Evolutionary conservation across 2,797 vertebrate species (phyloP), one percentile per base, ranked within the genome.

Genomic region (Distichodus sexfasciatus): DNA sequence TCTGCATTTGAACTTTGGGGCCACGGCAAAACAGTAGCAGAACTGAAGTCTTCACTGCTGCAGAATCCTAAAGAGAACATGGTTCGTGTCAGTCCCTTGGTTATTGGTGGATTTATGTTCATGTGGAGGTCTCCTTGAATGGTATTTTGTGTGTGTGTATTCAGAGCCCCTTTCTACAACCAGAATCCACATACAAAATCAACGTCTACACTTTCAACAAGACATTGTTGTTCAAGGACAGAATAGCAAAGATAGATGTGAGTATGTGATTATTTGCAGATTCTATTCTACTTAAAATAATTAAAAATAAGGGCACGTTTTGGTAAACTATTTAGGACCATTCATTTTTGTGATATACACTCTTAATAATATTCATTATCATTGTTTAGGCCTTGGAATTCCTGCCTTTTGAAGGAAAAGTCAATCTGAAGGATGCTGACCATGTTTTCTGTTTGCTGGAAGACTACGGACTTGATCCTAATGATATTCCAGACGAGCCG

Each of bases 1-100:
- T 98, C 96, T 74, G 78, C 95, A 59, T 98, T 98, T 94, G 97
- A 99, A 68, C 87, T 99, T 0, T 99, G 97, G 97, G 96, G 96
- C 71, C 91, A 94, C 63, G 97, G 97, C 76, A 85, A 64, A 69
- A 95, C 93, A 64, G 80, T 84, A 0, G 82, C 83, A 29, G 94
- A 98, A 40, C 91, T 99, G 65, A 91, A 87, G 83, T 81, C 80
- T 19, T 97, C 97, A 68, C 81, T 99, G 70, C 86, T 91, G 85
- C 91, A 47, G 38, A 97, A 93, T 72, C 93, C 96, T 12, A 1
- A 61, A 77, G 92, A 96, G 47, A 90, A 85, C 58, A 98, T 96
- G 95, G 97, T 98, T 81, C 35, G 89, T 83, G 29, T 66, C 9
- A 5, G 3, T 53, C 54, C 6, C 0, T 26, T 7, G 15, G 3